Percentiles rank a stretch among this genome's conserved stretches.
These are phyloP conservation scores for Xiphorhynchus erythropygius DNA, from an alignment of 2,797 vertebrate species.

Conservation along the genomic window DNA sequence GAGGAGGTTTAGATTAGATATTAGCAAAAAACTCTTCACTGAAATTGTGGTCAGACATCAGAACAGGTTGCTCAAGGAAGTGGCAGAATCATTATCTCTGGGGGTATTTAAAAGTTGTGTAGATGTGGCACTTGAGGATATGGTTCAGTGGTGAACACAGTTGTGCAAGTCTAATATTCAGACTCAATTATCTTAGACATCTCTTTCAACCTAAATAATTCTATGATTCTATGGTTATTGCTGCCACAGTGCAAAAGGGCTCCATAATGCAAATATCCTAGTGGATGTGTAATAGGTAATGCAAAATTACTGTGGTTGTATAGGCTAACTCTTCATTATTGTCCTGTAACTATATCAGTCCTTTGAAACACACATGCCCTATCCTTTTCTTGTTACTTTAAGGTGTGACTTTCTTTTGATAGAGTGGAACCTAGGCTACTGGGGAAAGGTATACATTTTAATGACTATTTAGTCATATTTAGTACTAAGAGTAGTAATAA, in stretches of 20 bases:
- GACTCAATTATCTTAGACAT: neutral
- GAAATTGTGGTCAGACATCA: neutral
- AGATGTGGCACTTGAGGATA: neutral
- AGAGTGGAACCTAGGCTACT: neutral
- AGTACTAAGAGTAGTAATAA: neutral
- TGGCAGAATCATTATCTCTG: neutral
- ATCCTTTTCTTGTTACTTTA: neutral
- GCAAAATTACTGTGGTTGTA: neutral
- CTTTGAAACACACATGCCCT: neutral
- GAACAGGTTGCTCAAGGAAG: neutral
- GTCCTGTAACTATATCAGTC: neutral
- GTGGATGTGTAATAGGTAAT: neutral
- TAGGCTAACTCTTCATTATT: neutral
- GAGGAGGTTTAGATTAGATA: neutral
- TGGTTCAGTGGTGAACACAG: neutral
- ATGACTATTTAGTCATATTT: neutral
- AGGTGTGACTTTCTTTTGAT: neutral
- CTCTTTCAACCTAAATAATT: neutral
- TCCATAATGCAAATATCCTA: neutral
- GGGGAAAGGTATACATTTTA: neutral
- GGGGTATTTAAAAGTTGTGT: fast-evolving
- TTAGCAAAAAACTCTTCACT: neutral
- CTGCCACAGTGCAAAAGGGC: neutral
- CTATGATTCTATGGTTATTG: neutral
- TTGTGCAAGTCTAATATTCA: neutral